Conservation (phyloP, 2,797 vertebrate genomes). For the Cephalopachus bancanus region DNA sequence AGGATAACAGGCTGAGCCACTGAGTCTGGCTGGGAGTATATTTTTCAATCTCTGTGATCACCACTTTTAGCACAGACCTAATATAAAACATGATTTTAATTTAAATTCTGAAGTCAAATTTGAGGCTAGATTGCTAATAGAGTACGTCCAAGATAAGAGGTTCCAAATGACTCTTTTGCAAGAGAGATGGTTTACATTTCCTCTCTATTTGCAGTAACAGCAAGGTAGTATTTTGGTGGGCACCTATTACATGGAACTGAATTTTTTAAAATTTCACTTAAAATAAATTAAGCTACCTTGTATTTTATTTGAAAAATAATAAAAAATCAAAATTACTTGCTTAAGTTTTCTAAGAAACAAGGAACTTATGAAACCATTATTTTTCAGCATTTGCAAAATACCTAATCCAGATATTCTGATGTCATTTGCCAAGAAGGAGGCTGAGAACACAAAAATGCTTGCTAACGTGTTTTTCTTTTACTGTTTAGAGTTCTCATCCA, state of each 20-base stretch:
- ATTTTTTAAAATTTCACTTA: not conserved
- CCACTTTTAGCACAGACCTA: slow-evolving; percentile 33
- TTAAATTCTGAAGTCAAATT: slow-evolving; percentile 60
- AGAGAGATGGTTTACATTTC: slow-evolving; percentile 46
- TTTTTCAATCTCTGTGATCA: slow-evolving; percentile 12
- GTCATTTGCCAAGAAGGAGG: not conserved
- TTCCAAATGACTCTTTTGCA: slow-evolving; percentile 36
- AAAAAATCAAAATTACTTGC: slow-evolving; percentile 1
- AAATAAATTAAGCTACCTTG: slow-evolving; percentile 28
- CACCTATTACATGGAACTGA: slow-evolving; percentile 31
- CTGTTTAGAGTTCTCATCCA: slow-evolving; percentile 43
- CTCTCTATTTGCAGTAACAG: slow-evolving; percentile 23
- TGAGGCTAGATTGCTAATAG: slow-evolving; percentile 31
- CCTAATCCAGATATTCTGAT: not conserved
- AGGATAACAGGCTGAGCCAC: too few relatives aligned
- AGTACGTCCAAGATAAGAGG: not conserved
- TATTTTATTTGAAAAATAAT: not conserved
- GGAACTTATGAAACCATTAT: not conserved
- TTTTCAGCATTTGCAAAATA: not conserved
- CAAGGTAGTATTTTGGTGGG: slow-evolving; percentile 7
- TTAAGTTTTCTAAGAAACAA: not conserved
- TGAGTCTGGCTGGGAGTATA: too few relatives aligned
- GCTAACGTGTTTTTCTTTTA: slow-evolving; percentile 4
- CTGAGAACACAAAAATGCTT: slow-evolving; percentile 24
- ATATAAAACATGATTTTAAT: slow-evolving; percentile 56